Base-by-base conservation (phyloP, 2,888 invertebrate genomes). In the Eilema depressum region DNA sequence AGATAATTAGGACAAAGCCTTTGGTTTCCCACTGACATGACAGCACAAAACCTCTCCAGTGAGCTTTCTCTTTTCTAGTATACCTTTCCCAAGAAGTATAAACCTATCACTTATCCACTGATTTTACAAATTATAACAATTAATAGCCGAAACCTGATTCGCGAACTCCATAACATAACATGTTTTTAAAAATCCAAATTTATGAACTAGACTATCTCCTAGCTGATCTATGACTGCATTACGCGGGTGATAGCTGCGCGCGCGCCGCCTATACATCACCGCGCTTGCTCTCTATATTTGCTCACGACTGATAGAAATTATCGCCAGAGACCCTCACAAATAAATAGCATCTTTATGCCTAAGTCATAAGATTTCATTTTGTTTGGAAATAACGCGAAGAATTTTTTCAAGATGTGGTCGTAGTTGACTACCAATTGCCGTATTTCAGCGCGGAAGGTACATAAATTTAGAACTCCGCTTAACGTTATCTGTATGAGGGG, bases 261-360 rank as follows among this genome's bases (percentile, higher is more conserved):
- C 84, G 84, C 87, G 86, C 90, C 89, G 89, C 89, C 93, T 92
- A 92, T 92, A 92, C 86, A 92, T 93, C 91, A 92, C 89, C 89
- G 88, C 83, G 88, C 91, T 88, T 91, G 89, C 92, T 91, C 93
- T 91, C 90, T 88, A 87, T 89, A 90, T 89, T 89, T 87, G 82
- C 88, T 86, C 88, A 89, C 89, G 86, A 87, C 89, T 85, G 83
- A 91, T 90, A 91, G 89, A 91, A 90, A 89, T 88, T 90, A 90
- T 89, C 87, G 82, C 80, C 79, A 75, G 23, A 66, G 63, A 57
- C 69, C 75, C 60, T 37, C 26, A 60, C 71, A 74, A 75, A 59
- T 60, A 53, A 80, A 82, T 78, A 80, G 69, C 71, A 74, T 83
- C 83, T 76, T 72, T 87, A 79, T 30, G 0, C 0, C 23, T 3